Conservation (phyloP, 2,888 invertebrate species). For the Stenurella melanura region DNA sequence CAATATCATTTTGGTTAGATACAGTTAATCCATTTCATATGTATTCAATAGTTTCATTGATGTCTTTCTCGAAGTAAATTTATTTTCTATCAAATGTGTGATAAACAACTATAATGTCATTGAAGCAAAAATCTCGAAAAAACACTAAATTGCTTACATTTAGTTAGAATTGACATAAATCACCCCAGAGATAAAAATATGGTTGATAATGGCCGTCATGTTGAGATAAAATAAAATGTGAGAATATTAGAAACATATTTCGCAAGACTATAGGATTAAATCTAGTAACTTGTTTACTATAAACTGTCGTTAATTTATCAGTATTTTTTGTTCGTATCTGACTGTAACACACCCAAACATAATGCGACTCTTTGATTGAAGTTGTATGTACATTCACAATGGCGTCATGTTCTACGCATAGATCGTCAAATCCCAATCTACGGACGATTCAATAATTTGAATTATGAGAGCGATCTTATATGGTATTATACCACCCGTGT, state of each 20-base stretch:
- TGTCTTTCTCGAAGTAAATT: neutral
- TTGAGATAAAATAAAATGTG: conserved; percentile 6
- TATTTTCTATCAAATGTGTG: neutral
- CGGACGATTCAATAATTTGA: too few relatives aligned
- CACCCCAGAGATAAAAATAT: conserved; percentile 7
- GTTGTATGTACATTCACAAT: too few relatives aligned
- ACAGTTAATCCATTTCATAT: neutral
- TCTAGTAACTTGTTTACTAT: conserved; percentile 12
- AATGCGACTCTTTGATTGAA: too few relatives aligned
- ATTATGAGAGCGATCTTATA: too few relatives aligned
- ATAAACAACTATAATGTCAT: conserved; percentile 5
- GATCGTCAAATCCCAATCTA: too few relatives aligned
- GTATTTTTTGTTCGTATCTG: neutral
- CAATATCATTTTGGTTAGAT: neutral
- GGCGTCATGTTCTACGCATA: too few relatives aligned
- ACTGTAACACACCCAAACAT: neutral
- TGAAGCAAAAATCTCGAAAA: neutral
- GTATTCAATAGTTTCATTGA: neutral
- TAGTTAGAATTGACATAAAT: neutral
- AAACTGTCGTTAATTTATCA: neutral
- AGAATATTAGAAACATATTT: conserved; percentile 8
- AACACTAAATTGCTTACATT: neutral
- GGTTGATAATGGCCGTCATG: neutral
- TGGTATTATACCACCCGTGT: too few relatives aligned
- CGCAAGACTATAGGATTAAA: neutral